Conservation (phyloP, 1,140 invertebrate genomes). For the Proales similis region DNA sequence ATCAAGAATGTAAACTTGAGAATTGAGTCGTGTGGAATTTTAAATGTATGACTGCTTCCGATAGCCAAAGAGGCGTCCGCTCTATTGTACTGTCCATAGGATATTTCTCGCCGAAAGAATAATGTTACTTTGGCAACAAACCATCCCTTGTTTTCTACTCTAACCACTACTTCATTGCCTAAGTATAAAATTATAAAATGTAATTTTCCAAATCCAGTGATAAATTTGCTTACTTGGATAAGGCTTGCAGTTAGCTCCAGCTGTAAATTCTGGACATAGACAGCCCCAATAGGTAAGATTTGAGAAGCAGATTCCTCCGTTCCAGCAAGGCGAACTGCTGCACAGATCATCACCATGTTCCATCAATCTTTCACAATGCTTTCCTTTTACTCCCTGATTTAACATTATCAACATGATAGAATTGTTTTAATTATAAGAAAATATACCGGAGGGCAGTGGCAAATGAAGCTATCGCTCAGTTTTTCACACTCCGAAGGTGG, state of each 20-base stretch:
- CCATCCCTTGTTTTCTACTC: slow-evolving; percentile 22
- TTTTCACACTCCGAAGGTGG: slow-evolving; percentile 35
- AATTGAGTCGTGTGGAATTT: neutral
- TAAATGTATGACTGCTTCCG: slow-evolving; percentile 2
- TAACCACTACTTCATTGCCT: slow-evolving; percentile 5
- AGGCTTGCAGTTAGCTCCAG: slow-evolving; percentile 25
- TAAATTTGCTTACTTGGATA: neutral
- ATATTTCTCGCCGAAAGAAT: neutral
- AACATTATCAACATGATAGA: neutral
- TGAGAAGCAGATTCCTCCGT: slow-evolving; percentile 16
- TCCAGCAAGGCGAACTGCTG: slow-evolving; percentile 22
- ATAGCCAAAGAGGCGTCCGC: neutral
- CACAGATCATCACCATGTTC: slow-evolving; percentile 12
- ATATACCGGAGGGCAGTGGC: slow-evolving; percentile 28
- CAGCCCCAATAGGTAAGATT: slow-evolving; percentile 10
- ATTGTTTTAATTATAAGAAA: neutral
- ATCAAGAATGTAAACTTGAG: neutral
- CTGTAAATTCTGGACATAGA: neutral
- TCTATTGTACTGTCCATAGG: neutral
- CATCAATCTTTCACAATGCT: slow-evolving; percentile 24
- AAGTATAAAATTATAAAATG: neutral
- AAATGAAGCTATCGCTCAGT: neutral
- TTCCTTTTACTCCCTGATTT: slow-evolving; percentile 27
- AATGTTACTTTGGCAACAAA: slow-evolving; percentile 21
- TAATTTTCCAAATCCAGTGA: neutral